Evolutionary conservation across 2,797 vertebrate genomes (phyloP), one percentile per base, ranked within the genome.

Genomic region (Orientallactaga sibirica): DNA sequence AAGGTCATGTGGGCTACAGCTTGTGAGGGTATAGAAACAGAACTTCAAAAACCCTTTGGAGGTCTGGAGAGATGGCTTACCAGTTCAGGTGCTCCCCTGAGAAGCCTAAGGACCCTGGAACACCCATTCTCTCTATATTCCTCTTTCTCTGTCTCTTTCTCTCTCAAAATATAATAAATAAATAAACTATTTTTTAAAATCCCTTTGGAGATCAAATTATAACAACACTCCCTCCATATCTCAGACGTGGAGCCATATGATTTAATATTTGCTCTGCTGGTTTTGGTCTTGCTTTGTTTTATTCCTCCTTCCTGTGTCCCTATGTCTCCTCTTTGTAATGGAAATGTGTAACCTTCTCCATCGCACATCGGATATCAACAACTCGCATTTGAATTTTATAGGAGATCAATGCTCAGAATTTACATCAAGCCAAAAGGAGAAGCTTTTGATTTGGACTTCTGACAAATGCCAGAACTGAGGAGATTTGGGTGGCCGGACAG

Each of bases 181-280:
- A 48, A 48, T 48, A 48, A 48, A 48, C 7, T 48, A 48, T 7
- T 8, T 48, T 48, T 48, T 48, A 48, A 48, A 48, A 48, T 10
- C 55, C 55, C 19, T 64, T 48, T 33, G 20, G 7, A 33, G 43
- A 14, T 67, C 5, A 27, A 24, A 52, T 27, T n/a, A 37, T 29
- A 37, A 12, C 66, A 19, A 27, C 3, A 8, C 43, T 52, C n/a
- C 48, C 18, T 20, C 24, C 29, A 52, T 2, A 66, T 4, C 43
- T 0, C 2, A 67, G 9, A 12, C 18, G 37, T 18, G 3, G 43
- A 37, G 15, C 8, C 25, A 3, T 18, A 33, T 9, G 9, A 5
- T n/a, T 74, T 86, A 74, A 62, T 29, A 24, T 41, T 20, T 41
- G 70, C 2, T 5, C 14, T 52, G 11, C 16, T 33, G 41, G 18